Conservation (phyloP, 2,888 invertebrate genomes). For the Oscheius sp. region DNA sequence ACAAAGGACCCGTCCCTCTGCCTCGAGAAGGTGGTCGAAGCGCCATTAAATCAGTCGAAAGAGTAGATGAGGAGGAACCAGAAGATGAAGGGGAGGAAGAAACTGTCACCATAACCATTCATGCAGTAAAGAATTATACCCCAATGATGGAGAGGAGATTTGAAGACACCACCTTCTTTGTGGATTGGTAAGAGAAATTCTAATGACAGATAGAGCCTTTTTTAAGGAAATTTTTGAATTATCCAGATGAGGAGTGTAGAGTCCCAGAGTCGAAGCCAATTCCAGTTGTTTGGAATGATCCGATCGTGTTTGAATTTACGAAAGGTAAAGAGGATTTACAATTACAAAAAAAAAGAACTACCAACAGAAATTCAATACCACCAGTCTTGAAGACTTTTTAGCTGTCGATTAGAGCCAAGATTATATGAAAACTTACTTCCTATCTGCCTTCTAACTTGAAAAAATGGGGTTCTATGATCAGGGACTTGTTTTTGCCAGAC, state of each 20-base stretch:
- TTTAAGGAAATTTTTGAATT: slow-evolving; percentile 38
- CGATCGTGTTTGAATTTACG: slow-evolving; percentile 25
- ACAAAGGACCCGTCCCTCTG: slow-evolving; percentile 42
- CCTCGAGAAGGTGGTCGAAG: slow-evolving; percentile 39
- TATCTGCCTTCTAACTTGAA: no score
- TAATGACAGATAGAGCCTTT: neutral
- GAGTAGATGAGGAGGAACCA: slow-evolving; percentile 10
- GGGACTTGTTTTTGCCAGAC: no score
- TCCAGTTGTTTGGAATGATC: slow-evolving; percentile 33
- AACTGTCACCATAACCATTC: slow-evolving; percentile 42
- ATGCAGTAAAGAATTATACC: slow-evolving; percentile 47
- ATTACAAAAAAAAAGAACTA: neutral
- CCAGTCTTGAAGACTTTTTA: no score
- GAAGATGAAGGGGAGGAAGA: slow-evolving; percentile 19
- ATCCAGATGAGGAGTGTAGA: slow-evolving; percentile 34
- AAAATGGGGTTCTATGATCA: no score
- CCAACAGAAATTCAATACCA: no score
- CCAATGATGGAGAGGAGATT: slow-evolving; percentile 38
- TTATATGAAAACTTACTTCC: no score
- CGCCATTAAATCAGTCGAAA: slow-evolving; percentile 33
- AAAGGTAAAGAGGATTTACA: slow-evolving; percentile 36
- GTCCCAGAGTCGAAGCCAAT: slow-evolving; percentile 33
- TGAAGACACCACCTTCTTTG: slow-evolving; percentile 39
- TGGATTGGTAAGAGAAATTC: slow-evolving; percentile 34
- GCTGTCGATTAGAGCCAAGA: no score